Evolutionary conservation across 2,113 vertebrate genomes (phyloP).

Genomic region (Ictalurus furcatus): DNA sequence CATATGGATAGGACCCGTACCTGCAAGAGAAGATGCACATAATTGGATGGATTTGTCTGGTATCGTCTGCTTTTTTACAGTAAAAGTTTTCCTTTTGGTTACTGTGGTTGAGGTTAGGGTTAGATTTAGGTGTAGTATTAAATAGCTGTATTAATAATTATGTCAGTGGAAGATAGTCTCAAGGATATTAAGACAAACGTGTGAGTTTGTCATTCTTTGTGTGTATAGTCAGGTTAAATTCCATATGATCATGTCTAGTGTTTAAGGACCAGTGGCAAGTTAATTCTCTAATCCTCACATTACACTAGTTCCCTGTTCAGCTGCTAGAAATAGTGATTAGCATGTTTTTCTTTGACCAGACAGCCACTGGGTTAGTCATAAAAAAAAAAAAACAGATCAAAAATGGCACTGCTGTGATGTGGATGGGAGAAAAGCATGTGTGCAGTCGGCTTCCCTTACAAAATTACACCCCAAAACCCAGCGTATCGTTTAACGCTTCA

Average conservation of each 20-base stretch:
- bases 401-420: conserved; percentile 47
- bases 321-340: conserved; percentile 46
- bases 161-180: background rate
- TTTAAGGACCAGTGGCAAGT: background rate
- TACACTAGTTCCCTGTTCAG: conserved; percentile 4
- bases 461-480: conserved; percentile 49
- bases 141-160: background rate
- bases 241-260: background rate
- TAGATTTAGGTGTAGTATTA: background rate
- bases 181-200: background rate
- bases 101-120: background rate
- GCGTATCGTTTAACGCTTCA: conserved; percentile 34
- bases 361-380: background rate
- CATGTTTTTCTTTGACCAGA: conserved; percentile 24
- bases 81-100: background rate
- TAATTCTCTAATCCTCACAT: background rate
- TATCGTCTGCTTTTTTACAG: background rate
- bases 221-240: background rate
- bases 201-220: conserved; percentile 9
- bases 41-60: background rate
- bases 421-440: conserved; percentile 23
- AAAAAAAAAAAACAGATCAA: conserved; percentile 27
- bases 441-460: conserved; percentile 5
- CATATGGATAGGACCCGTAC: conserved; percentile 91
- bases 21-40: conserved; percentile 63